A percentile compares a stretch with the other conserved stretches of the same genome.
Conservation (phyloP, 2,888 invertebrate genomes). For the Dryococelus australis region DNA sequence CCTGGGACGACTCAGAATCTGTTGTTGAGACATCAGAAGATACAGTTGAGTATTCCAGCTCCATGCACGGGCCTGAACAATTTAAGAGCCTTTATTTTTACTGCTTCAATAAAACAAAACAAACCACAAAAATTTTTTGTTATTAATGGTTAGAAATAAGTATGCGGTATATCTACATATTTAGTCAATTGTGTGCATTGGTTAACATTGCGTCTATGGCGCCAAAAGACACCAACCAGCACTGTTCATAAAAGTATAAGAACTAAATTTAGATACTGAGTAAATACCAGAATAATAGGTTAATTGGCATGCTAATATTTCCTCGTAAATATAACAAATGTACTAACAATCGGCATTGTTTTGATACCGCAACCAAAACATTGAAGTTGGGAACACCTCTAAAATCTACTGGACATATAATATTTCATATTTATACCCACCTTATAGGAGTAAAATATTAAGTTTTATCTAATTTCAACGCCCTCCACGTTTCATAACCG, state of each 20-base stretch:
- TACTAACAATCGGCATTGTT: constrained; percentile 34
- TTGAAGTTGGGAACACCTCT: constrained; percentile 24
- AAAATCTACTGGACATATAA: constrained; percentile 24
- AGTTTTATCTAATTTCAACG: constrained; percentile 47
- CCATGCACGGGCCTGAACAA: constrained; percentile 38
- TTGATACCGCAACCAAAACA: constrained; percentile 32
- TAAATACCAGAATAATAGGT: not conserved
- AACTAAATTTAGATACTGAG: not conserved
- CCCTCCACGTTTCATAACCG: constrained; percentile 44
- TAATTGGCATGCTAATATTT: not conserved
- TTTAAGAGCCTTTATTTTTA: not conserved
- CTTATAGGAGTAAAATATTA: constrained; percentile 43
- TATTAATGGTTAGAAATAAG: not conserved
- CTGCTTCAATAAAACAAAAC: not conserved
- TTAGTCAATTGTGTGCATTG: not conserved
- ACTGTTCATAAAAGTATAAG: not conserved
- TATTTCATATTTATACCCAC: constrained; percentile 40
- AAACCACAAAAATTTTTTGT: not conserved
- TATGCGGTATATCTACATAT: not conserved
- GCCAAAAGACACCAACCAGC: not conserved
- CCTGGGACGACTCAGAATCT: constrained; percentile 41
- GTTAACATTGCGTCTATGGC: not conserved
- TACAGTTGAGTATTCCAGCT: constrained; percentile 45
- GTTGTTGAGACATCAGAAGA: constrained; percentile 45
- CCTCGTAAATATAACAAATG: not conserved